Evolutionary conservation across 2,888 invertebrate species (phyloP), one percentile per base, ranked within the genome.

Genomic region (Eulithis prunata): DNA sequence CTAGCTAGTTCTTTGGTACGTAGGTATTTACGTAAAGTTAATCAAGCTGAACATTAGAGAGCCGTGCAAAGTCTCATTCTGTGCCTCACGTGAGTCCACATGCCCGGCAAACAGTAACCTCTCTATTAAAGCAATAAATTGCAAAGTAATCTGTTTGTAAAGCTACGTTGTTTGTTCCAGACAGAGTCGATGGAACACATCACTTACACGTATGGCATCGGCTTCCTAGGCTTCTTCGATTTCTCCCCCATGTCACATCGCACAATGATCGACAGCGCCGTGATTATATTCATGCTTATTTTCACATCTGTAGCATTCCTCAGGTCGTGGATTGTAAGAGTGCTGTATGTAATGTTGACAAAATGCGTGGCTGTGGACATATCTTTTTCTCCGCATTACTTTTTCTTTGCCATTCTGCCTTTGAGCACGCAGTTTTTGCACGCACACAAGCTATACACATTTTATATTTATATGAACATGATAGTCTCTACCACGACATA

Each of bases 211-310:
- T 88, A 84, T 55, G 85, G 89, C 0, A 80, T 90, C 54, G 91
- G 91, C 2, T 78, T 84, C 51, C 74, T 90, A 41, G 88, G 88
- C 6, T 73, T 86, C 11, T 85, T 86, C 60, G 90, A 91, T 71
- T 87, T 86, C 59, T 84, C 82, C 1, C 75, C 76, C 0, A 78
- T 88, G 69, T 89, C 89, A 0, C 79, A 87, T 0, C 85, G 73
- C 58, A 88, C 82, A 1, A 86, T 87, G 85, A 74, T 86, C 4
- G 90, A 91, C 63, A 90, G 85, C 21, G 86, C 89, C 3, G 81
- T 86, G 2, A 70, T 90, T 0, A 73, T 89, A 36, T 89, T 84
- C 70, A 72, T 81, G 7, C 59, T 84, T n/a, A 41, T 80, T 0
- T 84, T 80, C 68, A 87, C 87, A n/a, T 2, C 71, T 0, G 36